phyloP scores from a whole-genome alignment of 2,797 vertebrate species.

The Enteromius radiatus region DNA sequence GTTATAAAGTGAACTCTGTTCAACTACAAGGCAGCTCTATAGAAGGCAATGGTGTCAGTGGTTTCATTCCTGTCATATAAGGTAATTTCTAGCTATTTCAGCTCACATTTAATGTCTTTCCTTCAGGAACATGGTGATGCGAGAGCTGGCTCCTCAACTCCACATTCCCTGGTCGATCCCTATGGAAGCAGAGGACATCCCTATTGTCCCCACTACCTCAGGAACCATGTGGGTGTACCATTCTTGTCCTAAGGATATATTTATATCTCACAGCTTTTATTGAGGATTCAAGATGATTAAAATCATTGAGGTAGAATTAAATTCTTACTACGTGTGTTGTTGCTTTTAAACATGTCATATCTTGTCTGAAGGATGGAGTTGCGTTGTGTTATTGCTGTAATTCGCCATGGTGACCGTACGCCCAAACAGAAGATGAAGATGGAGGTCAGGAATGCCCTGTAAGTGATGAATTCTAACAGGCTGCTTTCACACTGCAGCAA shows the following conservation, averaged over 20 bases:
- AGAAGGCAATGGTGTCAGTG: neutral
- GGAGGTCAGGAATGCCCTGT: constrained; percentile 95
- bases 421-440: constrained; percentile 99
- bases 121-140: constrained; percentile 95
- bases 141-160: constrained; percentile 94
- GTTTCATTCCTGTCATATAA: neutral
- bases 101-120: constrained; percentile 4
- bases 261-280: neutral
- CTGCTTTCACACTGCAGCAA: neutral
- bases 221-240: constrained; percentile 82
- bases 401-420: constrained; percentile 96
- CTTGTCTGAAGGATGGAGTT: constrained; percentile 91
- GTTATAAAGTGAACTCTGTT: neutral
- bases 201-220: constrained; percentile 97
- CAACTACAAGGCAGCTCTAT: neutral
- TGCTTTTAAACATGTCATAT: neutral
- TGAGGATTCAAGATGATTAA: constrained; percentile 2
- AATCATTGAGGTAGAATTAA: neutral
- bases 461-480: constrained; percentile 55
- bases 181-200: constrained; percentile 97
- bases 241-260: neutral
- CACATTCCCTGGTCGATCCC: constrained; percentile 99
- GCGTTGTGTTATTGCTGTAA: constrained; percentile 95
- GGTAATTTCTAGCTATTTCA: neutral
- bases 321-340: neutral